Conservation (phyloP, 2,113 vertebrate genomes). For the Callospermophilus lateralis region DNA sequence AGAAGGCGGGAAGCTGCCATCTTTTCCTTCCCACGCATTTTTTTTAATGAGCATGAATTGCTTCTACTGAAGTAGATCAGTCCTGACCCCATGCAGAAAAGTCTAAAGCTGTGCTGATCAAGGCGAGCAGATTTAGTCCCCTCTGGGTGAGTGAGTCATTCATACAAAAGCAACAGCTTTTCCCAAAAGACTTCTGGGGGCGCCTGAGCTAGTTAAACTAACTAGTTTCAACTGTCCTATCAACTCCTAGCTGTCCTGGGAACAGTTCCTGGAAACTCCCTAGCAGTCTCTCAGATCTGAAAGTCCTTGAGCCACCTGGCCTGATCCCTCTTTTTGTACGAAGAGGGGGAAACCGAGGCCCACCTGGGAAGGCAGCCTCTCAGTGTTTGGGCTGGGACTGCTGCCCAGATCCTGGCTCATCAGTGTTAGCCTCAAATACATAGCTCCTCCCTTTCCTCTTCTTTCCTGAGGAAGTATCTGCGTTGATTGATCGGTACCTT, state of each 20-base stretch:
- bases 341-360: not conserved
- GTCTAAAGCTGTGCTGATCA: not conserved
- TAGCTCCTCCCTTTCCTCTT: not conserved
- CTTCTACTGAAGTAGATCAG: not conserved
- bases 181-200: conserved; percentile 53
- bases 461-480: conserved; percentile 62
- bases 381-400: not conserved
- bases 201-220: conserved; percentile 44
- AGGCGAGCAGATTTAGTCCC: not conserved
- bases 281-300: not conserved
- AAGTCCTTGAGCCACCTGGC: not conserved
- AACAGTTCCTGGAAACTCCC: not conserved
- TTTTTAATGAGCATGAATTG: not conserved
- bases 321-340: no score
- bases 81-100: not conserved
- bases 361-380: not conserved
- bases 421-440: no score
- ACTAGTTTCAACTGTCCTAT: conserved; percentile 36
- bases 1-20: not conserved
- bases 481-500: conserved; percentile 81
- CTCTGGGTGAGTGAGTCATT: conserved; percentile 6
- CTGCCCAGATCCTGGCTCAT: not conserved
- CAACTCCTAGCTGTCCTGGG: conserved; percentile 6
- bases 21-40: not conserved
- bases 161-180: conserved; percentile 43